These are phyloP conservation scores for Yponomeuta sedellus DNA, from an alignment of 2,888 invertebrate species.

Conservation along the genomic window DNA sequence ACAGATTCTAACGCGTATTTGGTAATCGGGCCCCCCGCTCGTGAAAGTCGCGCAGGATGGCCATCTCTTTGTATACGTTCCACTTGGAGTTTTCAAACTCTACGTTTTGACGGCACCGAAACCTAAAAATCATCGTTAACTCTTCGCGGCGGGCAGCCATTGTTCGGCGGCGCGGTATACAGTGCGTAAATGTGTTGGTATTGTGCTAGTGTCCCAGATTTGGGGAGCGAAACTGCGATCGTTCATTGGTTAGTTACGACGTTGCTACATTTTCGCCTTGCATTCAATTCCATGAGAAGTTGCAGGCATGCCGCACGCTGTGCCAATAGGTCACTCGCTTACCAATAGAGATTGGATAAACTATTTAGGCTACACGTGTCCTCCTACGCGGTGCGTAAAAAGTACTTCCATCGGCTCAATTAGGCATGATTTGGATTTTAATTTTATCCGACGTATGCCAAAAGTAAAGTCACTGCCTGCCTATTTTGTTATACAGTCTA, in stretches of 20 bases:
- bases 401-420: neutral
- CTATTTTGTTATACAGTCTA: neutral
- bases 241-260: conserved; percentile 65
- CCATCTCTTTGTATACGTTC: conserved; percentile 63
- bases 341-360: conserved; percentile 20
- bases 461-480: neutral
- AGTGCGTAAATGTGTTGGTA: conserved; percentile 46
- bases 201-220: conserved; percentile 65
- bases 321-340: conserved; percentile 59
- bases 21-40: conserved; percentile 72
- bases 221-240: conserved; percentile 64
- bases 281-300: conserved; percentile 70
- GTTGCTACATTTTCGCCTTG: conserved; percentile 71
- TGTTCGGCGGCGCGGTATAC: conserved; percentile 46
- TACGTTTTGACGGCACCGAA: conserved; percentile 66
- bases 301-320: conserved; percentile 53
- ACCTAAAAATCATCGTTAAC: conserved; percentile 48
- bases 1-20: conserved; percentile 75
- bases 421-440: neutral
- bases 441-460: neutral
- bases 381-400: conserved; percentile 3
- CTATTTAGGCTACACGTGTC: conserved; percentile 14
- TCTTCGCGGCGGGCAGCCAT: conserved; percentile 52
- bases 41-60: conserved; percentile 74
- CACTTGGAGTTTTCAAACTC: conserved; percentile 54